These are phyloP conservation scores for Smittia aterrima DNA, from an alignment of 2,888 invertebrate genomes.

Conservation along the genomic window DNA sequence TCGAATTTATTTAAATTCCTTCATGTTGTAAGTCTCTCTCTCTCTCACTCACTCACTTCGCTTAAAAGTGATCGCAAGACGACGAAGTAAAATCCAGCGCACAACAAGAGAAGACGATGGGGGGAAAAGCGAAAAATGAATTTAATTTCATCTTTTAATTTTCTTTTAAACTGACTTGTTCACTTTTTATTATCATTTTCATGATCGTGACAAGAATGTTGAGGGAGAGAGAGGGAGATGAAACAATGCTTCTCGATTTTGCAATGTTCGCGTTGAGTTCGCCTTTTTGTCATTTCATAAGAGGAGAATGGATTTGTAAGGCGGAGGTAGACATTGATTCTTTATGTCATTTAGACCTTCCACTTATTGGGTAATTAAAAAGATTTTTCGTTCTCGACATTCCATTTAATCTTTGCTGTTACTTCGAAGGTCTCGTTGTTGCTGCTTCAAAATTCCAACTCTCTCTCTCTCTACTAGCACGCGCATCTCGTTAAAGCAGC, in stretches of 20 bases:
- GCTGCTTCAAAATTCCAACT: background rate
- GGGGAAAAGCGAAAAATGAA: constrained; percentile 35
- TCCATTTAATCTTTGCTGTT: background rate
- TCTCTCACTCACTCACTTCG: background rate
- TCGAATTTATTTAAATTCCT: constrained; percentile 23
- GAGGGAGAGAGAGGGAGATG: background rate
- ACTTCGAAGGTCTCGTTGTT: background rate
- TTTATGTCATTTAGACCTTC: constrained; percentile 16
- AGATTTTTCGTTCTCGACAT: background rate
- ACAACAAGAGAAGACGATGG: background rate
- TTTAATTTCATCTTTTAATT: constrained; percentile 38
- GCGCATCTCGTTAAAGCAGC: background rate
- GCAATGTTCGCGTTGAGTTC: background rate
- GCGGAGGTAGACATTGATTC: constrained; percentile 13
- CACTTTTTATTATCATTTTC: constrained; percentile 42
- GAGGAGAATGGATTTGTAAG: constrained; percentile 12
- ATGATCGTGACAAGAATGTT: constrained; percentile 42
- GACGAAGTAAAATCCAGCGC: background rate
- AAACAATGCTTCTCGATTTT: constrained; percentile 17
- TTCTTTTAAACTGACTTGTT: constrained; percentile 41
- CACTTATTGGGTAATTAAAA: constrained; percentile 17
- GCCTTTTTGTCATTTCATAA: background rate
- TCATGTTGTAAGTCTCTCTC: background rate
- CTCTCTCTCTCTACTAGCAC: constrained; percentile 14
- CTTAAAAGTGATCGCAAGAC: constrained; percentile 6